Conservation (phyloP, 2,797 vertebrate genomes). For the Potorous gilbertii region DNA sequence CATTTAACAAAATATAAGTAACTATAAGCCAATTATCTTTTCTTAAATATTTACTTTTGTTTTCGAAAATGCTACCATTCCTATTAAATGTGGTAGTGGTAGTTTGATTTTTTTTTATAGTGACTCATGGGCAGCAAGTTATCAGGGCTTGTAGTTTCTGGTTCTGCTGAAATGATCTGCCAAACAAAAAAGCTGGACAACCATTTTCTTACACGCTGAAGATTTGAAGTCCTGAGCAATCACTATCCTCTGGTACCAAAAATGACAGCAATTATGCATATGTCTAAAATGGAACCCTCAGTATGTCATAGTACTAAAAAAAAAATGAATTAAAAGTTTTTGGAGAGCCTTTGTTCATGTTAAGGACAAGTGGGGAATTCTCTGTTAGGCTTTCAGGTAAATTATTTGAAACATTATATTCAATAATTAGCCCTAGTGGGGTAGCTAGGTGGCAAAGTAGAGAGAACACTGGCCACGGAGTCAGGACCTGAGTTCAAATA, state of each 20-base stretch:
- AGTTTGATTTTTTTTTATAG: background rate
- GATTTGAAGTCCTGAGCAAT: background rate
- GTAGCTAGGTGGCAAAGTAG: background rate
- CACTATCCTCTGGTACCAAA: background rate
- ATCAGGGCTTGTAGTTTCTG: background rate
- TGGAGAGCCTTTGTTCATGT: slow-evolving; percentile 61
- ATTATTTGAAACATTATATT: slow-evolving; percentile 63
- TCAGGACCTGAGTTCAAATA: background rate
- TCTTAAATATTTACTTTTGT: background rate
- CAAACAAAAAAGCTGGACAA: background rate
- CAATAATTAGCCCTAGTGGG: background rate
- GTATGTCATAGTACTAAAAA: slow-evolving; percentile 61
- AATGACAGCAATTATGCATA: background rate
- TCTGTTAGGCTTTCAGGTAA: slow-evolving; percentile 54
- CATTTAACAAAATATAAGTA: background rate
- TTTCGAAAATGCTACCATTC: background rate
- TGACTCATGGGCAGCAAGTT: background rate
- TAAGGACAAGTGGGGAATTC: slow-evolving; percentile 44
- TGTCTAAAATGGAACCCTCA: background rate
- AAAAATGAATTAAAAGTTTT: slow-evolving; percentile 21
- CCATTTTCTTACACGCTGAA: background rate
- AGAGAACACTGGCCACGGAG: background rate
- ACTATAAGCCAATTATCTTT: background rate
- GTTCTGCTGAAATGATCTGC: background rate
- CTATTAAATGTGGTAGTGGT: background rate